Evolutionary conservation across 2,888 invertebrate species (phyloP).

Genomic region (Scelioninae gen. 1): DNA sequence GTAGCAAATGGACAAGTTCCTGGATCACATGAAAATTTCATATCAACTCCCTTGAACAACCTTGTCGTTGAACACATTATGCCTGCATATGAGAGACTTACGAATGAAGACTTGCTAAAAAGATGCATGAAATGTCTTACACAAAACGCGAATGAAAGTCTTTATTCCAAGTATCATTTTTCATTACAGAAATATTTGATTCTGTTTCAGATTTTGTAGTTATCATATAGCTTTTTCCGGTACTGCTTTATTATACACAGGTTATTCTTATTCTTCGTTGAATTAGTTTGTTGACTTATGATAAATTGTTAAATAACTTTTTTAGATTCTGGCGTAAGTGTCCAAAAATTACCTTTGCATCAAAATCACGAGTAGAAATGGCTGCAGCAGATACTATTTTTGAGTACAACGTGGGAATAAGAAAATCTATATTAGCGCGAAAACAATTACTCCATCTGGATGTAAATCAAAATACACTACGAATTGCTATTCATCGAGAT

Average conservation of each 20-base stretch:
- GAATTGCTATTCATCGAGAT: constrained; percentile 12
- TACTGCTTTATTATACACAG: not conserved
- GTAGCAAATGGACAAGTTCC: constrained; percentile 3
- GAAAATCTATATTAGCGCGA: not conserved
- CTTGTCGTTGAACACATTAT: not conserved
- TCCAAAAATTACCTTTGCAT: constrained; percentile 30
- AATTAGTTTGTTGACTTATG: not conserved
- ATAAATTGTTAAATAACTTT: not conserved
- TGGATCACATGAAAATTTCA: constrained; percentile 9
- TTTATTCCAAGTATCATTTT: not conserved
- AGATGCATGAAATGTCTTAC: constrained; percentile 5
- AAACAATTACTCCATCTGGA: constrained; percentile 22
- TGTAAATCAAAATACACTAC: not conserved
- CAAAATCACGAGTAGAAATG: constrained; percentile 30
- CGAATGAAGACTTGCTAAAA: constrained; percentile 2
- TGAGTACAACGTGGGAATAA: constrained; percentile 28
- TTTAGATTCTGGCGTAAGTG: constrained; percentile 34
- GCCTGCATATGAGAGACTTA: not conserved
- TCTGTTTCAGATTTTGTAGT: too few relatives aligned
- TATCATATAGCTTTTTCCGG: too few relatives aligned
- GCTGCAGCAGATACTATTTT: constrained; percentile 39
- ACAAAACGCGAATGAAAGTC: constrained; percentile 13
- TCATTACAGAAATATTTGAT: too few relatives aligned
- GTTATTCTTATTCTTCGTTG: not conserved
- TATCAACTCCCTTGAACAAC: not conserved